Evolutionary conservation across 1,140 invertebrate species (phyloP).

Genomic region (Nasonia giraulti): DNA sequence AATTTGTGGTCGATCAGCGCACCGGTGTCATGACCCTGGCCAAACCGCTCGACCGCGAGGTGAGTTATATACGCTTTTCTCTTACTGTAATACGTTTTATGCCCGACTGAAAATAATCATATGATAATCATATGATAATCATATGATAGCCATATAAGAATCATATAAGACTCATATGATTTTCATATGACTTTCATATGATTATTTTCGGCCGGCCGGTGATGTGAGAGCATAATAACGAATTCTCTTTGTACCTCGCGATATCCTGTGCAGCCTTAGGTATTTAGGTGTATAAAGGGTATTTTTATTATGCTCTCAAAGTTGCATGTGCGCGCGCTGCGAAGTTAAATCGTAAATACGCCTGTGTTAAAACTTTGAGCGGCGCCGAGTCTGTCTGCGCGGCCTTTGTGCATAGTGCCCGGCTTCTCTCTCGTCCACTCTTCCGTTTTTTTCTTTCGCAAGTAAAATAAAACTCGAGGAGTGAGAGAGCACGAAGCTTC

Average conservation of each 20-base stretch:
- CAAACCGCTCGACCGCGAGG: conserved; percentile 88
- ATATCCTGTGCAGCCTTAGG: background rate
- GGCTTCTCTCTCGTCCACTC: background rate
- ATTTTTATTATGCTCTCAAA: background rate
- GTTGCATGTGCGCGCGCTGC: background rate
- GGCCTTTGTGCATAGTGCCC: background rate
- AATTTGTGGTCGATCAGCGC: conserved; percentile 83
- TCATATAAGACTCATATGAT: too few species aligned
- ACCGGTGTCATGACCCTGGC: conserved; percentile 86
- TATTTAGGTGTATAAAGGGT: background rate
- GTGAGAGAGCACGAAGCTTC: too few species aligned
- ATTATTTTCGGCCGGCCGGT: too few species aligned
- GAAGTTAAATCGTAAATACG: background rate
- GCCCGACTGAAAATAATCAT: too few species aligned
- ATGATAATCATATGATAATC: too few species aligned
- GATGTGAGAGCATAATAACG: background rate
- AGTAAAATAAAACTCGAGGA: too few species aligned
- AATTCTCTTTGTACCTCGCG: background rate
- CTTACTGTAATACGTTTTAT: background rate
- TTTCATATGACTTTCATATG: too few species aligned
- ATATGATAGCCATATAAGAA: too few species aligned
- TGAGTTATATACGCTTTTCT: conserved; percentile 68
- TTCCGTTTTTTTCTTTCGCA: background rate
- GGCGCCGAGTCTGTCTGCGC: background rate
- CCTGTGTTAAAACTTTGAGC: background rate